Evolutionary conservation across 2,888 invertebrate species (phyloP), one percentile per base, ranked within the genome.

Genomic region (Mesorhabditis spiculigera): DNA sequence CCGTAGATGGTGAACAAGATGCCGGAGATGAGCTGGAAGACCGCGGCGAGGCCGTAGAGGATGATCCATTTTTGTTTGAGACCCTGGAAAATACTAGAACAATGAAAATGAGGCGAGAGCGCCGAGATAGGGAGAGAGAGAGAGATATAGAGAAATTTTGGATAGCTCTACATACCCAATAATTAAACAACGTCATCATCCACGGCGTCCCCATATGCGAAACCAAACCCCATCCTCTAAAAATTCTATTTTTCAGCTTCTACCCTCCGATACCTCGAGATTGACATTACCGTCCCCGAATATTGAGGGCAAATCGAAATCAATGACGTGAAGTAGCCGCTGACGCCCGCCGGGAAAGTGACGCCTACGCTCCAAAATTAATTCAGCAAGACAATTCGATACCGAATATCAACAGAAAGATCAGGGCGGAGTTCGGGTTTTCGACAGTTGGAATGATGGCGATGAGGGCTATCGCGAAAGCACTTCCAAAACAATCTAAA

Each of bases 291-390:
- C 1, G 58, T 50, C n/a, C 58, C 58, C 58, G 58, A 50, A n/a
- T 50, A 50, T 50, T n/a, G 58, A 50, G 58, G 58, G n/a, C 58
- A 50, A 50, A 50, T 50, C 58, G 58, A 50, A 13, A 50, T 28
- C 28, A 28, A 28, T 28, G 28, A 28, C 28, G 28, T 28, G 28
- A 28, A 28, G 3, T 28, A 28, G 28, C 28, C 28, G 28, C 28
- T 28, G 28, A 28, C 28, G 28, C 28, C 28, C 28, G 28, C 28
- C 28, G 28, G 28, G 28, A 28, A 28, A 28, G 28, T 28, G 28
- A 28, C 28, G 28, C 28, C 28, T 28, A 28, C 28, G 28, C 28
- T 28, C 3, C 28, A 28, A 28, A 28, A 28, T 28, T 28, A 28
- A 28, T 28, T 28, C 28, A 28, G 28, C 28, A 1, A 28, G 28